phyloP scores from a whole-genome alignment of 1,140 invertebrate genomes.

The Tetragnatha versicolor region DNA sequence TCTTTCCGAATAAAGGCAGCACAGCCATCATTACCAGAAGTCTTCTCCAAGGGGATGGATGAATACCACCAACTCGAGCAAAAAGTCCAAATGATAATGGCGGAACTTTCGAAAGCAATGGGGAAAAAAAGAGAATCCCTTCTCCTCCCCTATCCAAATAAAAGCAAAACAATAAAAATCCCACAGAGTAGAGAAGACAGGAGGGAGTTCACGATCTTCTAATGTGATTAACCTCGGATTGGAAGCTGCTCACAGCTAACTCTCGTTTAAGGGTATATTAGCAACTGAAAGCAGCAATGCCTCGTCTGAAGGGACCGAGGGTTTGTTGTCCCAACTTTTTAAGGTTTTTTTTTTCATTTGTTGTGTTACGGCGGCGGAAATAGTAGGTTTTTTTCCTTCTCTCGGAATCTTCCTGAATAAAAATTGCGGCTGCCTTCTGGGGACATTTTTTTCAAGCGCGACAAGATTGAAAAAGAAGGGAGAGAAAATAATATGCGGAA shows the following conservation, averaged over 20 bases:
- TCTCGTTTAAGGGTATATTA: constrained; percentile 10
- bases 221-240: constrained; percentile 24
- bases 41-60: no score
- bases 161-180: background rate
- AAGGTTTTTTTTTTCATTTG: background rate
- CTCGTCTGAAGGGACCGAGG: background rate
- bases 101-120: background rate
- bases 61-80: no score
- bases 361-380: background rate
- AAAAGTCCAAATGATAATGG: no score
- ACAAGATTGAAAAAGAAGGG: constrained; percentile 9
- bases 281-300: background rate
- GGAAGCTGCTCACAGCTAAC: background rate
- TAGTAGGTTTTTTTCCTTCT: background rate
- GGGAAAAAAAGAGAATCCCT: background rate
- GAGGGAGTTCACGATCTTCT: constrained; percentile 10
- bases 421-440: background rate
- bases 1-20: no score
- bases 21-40: no score
- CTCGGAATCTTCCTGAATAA: background rate
- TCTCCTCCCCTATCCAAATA: background rate
- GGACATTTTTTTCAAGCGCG: no score
- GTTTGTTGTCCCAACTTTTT: constrained; percentile 1
- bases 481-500: background rate
- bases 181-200: background rate